These are phyloP conservation scores for Nasonia longicornis DNA, from an alignment of 1,140 invertebrate species.

Conservation along the genomic window DNA sequence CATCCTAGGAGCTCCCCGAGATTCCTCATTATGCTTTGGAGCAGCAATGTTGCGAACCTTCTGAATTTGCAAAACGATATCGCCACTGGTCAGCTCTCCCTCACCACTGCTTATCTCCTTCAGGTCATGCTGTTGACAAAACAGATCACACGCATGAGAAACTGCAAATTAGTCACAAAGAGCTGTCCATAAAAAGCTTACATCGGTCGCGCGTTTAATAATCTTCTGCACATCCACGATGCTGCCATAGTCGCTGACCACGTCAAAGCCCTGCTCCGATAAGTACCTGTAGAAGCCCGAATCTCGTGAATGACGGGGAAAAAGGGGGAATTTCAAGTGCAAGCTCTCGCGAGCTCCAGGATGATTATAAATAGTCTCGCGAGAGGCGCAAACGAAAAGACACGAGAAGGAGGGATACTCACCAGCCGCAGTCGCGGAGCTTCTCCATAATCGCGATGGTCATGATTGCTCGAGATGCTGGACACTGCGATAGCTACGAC, in stretches of 20 bases:
- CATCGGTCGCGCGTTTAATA: conserved; percentile 78
- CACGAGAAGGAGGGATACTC: neutral
- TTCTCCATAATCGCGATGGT: conserved; percentile 38
- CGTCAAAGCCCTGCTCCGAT: conserved; percentile 76
- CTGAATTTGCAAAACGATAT: conserved; percentile 87
- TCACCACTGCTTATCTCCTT: conserved; percentile 80
- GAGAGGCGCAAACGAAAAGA: neutral
- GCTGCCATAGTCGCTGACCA: conserved; percentile 76
- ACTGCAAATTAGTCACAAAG: conserved; percentile 2
- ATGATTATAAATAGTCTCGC: conserved; percentile 17
- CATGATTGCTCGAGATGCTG: conserved; percentile 8
- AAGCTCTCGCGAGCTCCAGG: neutral
- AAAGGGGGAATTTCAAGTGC: neutral
- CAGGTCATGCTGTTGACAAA: conserved; percentile 76
- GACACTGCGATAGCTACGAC: neutral
- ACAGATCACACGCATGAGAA: conserved; percentile 6
- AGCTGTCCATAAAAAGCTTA: conserved; percentile 68
- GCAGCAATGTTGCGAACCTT: conserved; percentile 88
- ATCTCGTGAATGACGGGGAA: neutral
- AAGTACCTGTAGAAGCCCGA: conserved; percentile 69
- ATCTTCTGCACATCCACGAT: conserved; percentile 74
- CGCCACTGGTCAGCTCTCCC: conserved; percentile 74
- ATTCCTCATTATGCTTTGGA: conserved; percentile 91
- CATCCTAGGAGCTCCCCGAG: conserved; percentile 82
- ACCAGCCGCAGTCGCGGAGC: conserved; percentile 47